Evolutionary conservation across 2,113 vertebrate genomes (phyloP).

Genomic region (Brachirus orientalis): DNA sequence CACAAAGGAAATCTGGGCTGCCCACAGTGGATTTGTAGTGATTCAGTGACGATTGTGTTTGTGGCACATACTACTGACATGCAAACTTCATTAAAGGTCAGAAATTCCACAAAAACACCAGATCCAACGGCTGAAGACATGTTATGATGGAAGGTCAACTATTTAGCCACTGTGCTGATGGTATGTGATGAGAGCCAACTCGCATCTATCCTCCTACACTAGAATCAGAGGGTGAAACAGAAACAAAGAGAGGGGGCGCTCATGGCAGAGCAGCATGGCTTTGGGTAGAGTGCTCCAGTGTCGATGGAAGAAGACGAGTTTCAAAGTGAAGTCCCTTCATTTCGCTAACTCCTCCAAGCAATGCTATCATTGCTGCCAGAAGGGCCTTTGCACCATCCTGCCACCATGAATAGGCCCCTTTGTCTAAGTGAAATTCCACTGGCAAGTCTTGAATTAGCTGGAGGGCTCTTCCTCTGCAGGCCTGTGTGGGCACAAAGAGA

Average conservation of each 20-base stretch:
- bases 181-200: slow-evolving; percentile 15
- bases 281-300: slow-evolving; percentile 23
- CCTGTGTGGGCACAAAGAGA: slow-evolving; percentile 44
- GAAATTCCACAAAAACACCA: neutral
- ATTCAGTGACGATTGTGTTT: neutral
- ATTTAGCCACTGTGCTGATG: slow-evolving; percentile 15
- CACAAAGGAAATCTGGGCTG: slow-evolving; percentile 28
- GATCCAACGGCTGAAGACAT: neutral
- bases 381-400: slow-evolving; percentile 48
- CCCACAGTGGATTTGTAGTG: neutral
- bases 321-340: slow-evolving; percentile 59
- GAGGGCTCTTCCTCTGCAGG: slow-evolving; percentile 59
- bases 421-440: slow-evolving; percentile 69
- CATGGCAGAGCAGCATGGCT: slow-evolving; percentile 6
- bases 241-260: neutral
- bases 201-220: slow-evolving; percentile 9
- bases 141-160: slow-evolving; percentile 35
- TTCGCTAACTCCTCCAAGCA: slow-evolving; percentile 49
- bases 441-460: slow-evolving; percentile 71
- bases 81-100: slow-evolving; percentile 12
- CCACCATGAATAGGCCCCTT: slow-evolving; percentile 70
- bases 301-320: slow-evolving; percentile 23
- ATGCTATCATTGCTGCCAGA: slow-evolving; percentile 47
- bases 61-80: neutral
- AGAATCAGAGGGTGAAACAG: slow-evolving; percentile 12